Base-by-base conservation (phyloP, 1,140 invertebrate genomes). In the Brachionus asplanchnoidis region DNA sequence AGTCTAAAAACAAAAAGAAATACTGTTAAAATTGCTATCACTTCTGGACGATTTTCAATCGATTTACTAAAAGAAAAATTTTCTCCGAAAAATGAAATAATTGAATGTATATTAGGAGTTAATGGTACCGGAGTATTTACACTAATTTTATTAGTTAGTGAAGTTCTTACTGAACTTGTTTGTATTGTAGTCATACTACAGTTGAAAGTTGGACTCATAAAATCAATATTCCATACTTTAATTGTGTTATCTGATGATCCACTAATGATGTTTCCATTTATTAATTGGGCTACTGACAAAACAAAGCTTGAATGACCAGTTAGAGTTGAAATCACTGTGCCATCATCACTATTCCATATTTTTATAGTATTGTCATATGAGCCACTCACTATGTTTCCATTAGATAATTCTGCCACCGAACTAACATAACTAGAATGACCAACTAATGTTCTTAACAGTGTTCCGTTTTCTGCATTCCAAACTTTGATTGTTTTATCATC, bases 381-480 rank as follows among this genome's bases (percentile, higher is more conserved):
- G 46, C 73, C 23, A 42, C 73, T 78, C 11, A 53, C 36, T 12
- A 78, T 26, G 12, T 26, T 36, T 9, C 73, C 73, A 53, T 42
- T 44, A 9, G 73, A 42, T 32, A 78, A 23, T 12, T 36, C 12
- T 26, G 32, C 36, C 3, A 78, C 11, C 11, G 73, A 44, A 44
- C 9, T 42, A 8, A 92, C 91, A 85, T 90, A 89, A 87, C 92
- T 88, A 14, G 88, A 87, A 86, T 92, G 92, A 20, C 91, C 92
- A 12, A 87, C 86, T 5, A 92, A 87, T 56, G 87, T 88, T n/a
- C 86, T 85, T 14, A 87, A 65, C 28, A 89, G 20, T 36, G 86
- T 86, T 85, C 89, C 89, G 2, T 79, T 85, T n/a, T 79, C 87
- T 86, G 90, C 88, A 82, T 91, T 85, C 91, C 91, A 92, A 9